Conservation (phyloP, 2,797 vertebrate genomes). For the Oceanodroma leucorhoa region DNA sequence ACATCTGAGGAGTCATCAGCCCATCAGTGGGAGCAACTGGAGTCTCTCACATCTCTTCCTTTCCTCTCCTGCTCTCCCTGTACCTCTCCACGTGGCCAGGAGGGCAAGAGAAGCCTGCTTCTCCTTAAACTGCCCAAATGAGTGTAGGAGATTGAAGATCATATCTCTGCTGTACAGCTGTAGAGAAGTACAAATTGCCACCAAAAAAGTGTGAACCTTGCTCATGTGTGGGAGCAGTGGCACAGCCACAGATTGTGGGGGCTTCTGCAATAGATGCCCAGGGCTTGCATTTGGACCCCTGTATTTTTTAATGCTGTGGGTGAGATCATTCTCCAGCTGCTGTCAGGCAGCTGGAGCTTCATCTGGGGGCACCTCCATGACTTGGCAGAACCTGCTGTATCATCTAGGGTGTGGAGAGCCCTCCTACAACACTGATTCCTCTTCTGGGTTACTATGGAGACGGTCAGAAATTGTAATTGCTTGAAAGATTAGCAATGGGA, state of each 20-base stretch:
- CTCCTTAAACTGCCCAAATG: background rate
- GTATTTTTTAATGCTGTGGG: background rate
- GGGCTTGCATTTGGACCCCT: background rate
- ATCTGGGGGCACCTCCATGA: background rate
- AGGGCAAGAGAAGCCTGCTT: background rate
- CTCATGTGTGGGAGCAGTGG: background rate
- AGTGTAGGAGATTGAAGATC: background rate
- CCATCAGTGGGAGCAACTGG: background rate
- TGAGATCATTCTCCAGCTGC: background rate
- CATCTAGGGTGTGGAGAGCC: background rate
- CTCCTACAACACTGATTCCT: background rate
- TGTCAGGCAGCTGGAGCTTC: background rate
- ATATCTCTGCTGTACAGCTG: background rate
- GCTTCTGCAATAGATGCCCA: background rate
- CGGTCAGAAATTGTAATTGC: background rate
- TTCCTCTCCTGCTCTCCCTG: background rate
- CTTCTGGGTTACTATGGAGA: background rate
- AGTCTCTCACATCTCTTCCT: background rate
- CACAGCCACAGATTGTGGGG: background rate
- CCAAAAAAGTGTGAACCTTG: background rate
- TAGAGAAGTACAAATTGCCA: background rate
- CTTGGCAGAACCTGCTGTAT: background rate
- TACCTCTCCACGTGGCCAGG: background rate
- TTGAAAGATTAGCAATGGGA: background rate
- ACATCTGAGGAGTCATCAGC: background rate